Base-by-base conservation (phyloP, 2,113 vertebrate species). In the Myotis davidii region DNA sequence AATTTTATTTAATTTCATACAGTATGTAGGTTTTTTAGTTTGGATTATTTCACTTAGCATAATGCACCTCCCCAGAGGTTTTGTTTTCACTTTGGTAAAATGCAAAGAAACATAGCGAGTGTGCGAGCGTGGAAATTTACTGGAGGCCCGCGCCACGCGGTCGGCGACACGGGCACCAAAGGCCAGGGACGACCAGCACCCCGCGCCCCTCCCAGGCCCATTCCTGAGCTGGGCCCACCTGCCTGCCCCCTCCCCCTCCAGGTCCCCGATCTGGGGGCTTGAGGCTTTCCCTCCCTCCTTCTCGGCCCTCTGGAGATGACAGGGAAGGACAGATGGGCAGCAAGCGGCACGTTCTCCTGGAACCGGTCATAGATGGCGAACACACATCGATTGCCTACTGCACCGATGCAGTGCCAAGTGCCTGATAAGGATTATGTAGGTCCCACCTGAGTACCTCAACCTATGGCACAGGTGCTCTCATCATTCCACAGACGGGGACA, bases 81-180 rank as follows among this genome's bases (percentile, higher is more conserved):
- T 96, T 90, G 92, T 94, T 95, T 95, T 96, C 95, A 97, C 74
- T 94, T 90, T 34, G 76, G 79, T 85, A 76, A 90, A 96, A 95
- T 73, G 93, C 45, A 91, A 77, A 92, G 32, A 74, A 9, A 52
- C 70, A 94, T 52, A 45, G 21, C 4, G 2, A 85, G 29, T 39
- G 64, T 37, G 39, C 12, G 52, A 94, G 65, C 52, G 6, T 95
- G 95, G 96, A 97, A 97, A 96, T 96, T 88, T 97, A 90, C 96
- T 64, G 50, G 65, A 37, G 90, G 73, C n/a, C 73, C 23, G 54
- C 10, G 5, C 42, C 50, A 4, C 45, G 9, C 8, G 50, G 69
- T 23, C 65, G 52, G 64, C 50, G 70, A 86, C 85, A 39, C 16
- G 3, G 48, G 42, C 39, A 61, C 39, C 14, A 18, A 88, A 20